Base-by-base conservation (phyloP, 2,113 vertebrate genomes). In the Fulica atra region DNA sequence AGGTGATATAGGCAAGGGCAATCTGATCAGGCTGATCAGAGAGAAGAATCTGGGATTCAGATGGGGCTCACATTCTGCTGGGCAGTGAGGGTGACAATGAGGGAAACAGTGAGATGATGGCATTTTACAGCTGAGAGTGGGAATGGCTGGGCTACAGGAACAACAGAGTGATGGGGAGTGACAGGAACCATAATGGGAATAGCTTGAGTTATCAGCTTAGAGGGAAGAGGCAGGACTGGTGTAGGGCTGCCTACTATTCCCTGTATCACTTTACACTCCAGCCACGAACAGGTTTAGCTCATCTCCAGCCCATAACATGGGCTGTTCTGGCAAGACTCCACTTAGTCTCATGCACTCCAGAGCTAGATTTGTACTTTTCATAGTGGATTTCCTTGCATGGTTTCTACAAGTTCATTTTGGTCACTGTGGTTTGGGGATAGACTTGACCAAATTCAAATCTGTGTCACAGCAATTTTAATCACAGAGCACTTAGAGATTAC, bases 361-460 rank as follows among this genome's bases (percentile, higher is more conserved):
- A 73, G 57, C 46, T 64, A 79, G 59, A 76, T 78, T 79, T 80
- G 40, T 84, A 54, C 35, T 84, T 86, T 44, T 35, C 29, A 42
- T 74, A 18, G 50, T 48, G 7, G 38, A 66, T 96, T 91, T 88
- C 54, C 63, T 78, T 71, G 59, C 24, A 86, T 35, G 60, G 73
- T 84, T 97, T 97, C 86, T 93, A 42, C 78, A 35, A 71, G 81
- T 89, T 95, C 60, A 92, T 95, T 97, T 95, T 86, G 69, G 95
- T 96, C 88, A 42, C 36, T 95, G 92, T 95, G 86, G 92, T 96
- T 96, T 86, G 77, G 38, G 17, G 28, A 91, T 72, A 91, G 77
- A 84, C 38, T 63, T 64, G 89, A 81, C 86, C 78, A 82, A 95
- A 92, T 69, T 86, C 73, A 91, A 65, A 69, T 93, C 64, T 93